These are phyloP conservation scores for Bambusicola thoracicus DNA, from an alignment of 2,113 vertebrate genomes.

Conservation along the genomic window DNA sequence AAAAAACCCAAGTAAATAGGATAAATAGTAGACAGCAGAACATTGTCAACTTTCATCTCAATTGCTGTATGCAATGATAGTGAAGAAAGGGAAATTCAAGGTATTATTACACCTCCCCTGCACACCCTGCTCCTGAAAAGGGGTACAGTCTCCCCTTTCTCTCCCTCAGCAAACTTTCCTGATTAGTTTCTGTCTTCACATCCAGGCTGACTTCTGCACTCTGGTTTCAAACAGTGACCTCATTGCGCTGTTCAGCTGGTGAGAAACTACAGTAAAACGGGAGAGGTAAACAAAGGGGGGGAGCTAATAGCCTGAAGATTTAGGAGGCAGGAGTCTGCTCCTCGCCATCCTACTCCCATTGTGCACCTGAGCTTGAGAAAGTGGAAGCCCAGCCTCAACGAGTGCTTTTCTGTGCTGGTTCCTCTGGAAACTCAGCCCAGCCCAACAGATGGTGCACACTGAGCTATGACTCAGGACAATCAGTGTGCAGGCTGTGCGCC, in stretches of 20 bases:
- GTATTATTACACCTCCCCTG: not conserved
- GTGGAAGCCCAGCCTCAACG: not conserved
- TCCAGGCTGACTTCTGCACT: constrained; percentile 39
- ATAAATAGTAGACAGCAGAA: not conserved
- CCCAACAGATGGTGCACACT: not conserved
- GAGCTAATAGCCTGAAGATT: constrained; percentile 44
- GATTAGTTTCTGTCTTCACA: constrained; percentile 27
- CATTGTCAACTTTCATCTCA: not conserved
- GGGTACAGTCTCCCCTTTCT: not conserved
- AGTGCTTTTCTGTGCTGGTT: constrained; percentile 42
- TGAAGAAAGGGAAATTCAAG: not conserved
- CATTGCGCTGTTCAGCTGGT: constrained; percentile 52
- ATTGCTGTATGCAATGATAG: not conserved
- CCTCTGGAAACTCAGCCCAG: constrained; percentile 65
- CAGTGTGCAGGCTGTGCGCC: not conserved
- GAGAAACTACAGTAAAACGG: constrained; percentile 62
- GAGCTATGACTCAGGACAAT: constrained; percentile 8
- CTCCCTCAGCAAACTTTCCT: not conserved
- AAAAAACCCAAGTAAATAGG: not conserved
- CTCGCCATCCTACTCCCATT: not conserved
- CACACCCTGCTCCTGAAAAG: not conserved
- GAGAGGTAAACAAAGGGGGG: constrained; percentile 43
- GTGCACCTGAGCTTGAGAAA: constrained; percentile 52
- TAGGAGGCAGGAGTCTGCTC: constrained; percentile 43
- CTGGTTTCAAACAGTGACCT: constrained; percentile 62